These are phyloP conservation scores for Branchipolynoe longqiensis DNA, from an alignment of 2,888 invertebrate genomes.

Conservation along the genomic window DNA sequence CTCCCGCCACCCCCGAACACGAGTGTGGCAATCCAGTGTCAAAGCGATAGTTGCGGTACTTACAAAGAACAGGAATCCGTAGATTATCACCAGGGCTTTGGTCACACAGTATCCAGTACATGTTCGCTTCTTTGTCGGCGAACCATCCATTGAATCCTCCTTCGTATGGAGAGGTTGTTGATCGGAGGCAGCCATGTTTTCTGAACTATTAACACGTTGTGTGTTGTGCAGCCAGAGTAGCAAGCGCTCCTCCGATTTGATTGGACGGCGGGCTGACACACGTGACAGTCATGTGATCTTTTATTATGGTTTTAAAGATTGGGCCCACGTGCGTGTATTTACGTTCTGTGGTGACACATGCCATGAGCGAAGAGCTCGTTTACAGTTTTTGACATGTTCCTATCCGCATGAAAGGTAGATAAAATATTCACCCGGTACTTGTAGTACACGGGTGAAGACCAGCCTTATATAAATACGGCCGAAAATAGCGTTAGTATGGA, in stretches of 20 bases:
- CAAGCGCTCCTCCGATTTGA: background rate
- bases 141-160: constrained; percentile 52
- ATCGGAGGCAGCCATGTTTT: constrained; percentile 30
- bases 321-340: constrained; percentile 41
- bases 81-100: constrained; percentile 57
- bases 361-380: too few species aligned
- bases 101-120: constrained; percentile 55
- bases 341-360: too few species aligned
- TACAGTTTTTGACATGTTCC: too few species aligned
- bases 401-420: too few species aligned
- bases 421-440: too few species aligned
- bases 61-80: constrained; percentile 59
- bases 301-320: background rate
- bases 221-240: background rate
- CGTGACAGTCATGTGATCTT: constrained; percentile 33
- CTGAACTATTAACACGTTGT: constrained; percentile 28
- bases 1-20: too few species aligned
- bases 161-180: constrained; percentile 51
- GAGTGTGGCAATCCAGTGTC: too few species aligned
- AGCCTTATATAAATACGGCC: too few species aligned
- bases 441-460: too few species aligned
- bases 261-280: background rate
- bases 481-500: too few species aligned
- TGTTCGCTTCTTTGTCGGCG: constrained; percentile 52
- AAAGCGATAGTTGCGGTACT: too few species aligned